Evolutionary conservation across 2,113 vertebrate species (phyloP).

Genomic region (Cyanoramphus novaezelandiae): DNA sequence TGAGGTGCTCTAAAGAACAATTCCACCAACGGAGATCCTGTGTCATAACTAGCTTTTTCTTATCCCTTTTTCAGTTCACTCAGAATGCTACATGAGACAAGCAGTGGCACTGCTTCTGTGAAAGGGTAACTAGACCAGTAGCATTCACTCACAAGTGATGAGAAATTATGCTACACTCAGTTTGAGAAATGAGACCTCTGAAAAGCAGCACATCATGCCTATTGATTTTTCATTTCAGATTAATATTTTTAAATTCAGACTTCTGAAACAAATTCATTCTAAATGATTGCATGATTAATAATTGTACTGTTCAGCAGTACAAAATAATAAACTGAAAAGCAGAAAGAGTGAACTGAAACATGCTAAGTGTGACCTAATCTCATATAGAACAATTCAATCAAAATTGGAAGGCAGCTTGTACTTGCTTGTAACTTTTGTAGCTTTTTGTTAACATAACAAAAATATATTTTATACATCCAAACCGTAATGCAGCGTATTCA

Average conservation of each 20-base stretch:
- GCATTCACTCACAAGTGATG: background rate
- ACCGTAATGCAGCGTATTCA: background rate
- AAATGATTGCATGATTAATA: background rate
- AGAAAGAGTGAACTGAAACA: background rate
- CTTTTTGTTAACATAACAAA: background rate
- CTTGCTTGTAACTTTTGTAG: background rate
- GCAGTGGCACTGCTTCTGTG: background rate
- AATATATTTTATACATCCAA: background rate
- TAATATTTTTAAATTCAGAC: background rate
- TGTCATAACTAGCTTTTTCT: background rate
- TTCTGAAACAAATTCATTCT: background rate
- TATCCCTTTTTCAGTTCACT: background rate
- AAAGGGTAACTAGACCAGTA: background rate
- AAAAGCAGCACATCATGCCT: background rate
- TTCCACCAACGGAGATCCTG: background rate
- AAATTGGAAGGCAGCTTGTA: background rate
- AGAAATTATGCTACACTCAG: background rate
- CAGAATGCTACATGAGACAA: background rate
- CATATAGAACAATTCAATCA: background rate
- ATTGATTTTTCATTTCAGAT: background rate
- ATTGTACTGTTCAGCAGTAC: background rate
- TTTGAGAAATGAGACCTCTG: background rate
- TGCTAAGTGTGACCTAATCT: background rate
- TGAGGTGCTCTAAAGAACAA: background rate
- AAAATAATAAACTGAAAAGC: background rate